These are phyloP conservation scores for Sula dactylatra DNA, from an alignment of 2,113 vertebrate genomes.

Conservation along the genomic window DNA sequence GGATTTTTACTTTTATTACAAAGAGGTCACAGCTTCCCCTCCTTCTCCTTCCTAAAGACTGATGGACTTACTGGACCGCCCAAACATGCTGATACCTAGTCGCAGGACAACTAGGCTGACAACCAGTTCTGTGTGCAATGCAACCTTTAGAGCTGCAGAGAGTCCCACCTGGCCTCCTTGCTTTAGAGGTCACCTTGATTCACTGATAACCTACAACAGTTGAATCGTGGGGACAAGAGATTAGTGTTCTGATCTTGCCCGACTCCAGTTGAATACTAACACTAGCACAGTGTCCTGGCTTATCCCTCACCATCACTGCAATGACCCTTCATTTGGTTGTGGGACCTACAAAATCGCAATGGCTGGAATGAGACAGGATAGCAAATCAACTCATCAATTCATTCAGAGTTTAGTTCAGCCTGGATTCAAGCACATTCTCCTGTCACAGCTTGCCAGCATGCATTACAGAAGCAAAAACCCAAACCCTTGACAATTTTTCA, in stretches of 20 bases:
- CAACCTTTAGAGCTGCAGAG: background rate
- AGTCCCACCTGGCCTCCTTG: background rate
- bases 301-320: background rate
- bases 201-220: background rate
- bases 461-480: background rate
- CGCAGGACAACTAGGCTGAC: background rate
- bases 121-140: background rate
- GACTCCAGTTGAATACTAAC: background rate
- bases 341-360: background rate
- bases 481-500: background rate
- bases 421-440: background rate
- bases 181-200: conserved; percentile 3
- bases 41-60: background rate
- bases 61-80: background rate
- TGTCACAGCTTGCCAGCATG: background rate
- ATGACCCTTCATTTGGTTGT: background rate
- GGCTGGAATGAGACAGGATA: background rate
- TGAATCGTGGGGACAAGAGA: background rate
- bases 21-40: background rate
- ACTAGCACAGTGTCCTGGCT: background rate
- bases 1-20: background rate
- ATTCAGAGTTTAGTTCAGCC: background rate
- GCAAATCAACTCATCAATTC: background rate
- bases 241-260: background rate
- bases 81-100: background rate